These are phyloP conservation scores for Acipenser transmontanus DNA, from an alignment of 2,797 vertebrate species.

Conservation along the genomic window DNA sequence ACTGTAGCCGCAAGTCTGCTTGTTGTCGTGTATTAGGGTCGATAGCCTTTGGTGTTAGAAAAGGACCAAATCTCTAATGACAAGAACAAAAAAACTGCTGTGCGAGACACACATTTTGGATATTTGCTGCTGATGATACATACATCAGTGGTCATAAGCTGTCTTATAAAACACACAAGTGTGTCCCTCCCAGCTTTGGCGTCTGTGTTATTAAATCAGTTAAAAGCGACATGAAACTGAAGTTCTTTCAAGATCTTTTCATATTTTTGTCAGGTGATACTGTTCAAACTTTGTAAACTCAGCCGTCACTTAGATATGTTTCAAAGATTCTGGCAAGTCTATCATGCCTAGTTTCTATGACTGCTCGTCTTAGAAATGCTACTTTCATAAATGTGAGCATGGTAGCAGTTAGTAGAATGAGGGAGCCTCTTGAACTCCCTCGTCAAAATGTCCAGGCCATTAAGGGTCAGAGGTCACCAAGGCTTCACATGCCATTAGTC, in stretches of 20 bases:
- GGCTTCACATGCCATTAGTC: slow-evolving; percentile 79
- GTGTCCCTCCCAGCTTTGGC: neutral
- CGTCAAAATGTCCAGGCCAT: slow-evolving; percentile 49
- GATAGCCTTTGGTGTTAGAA: slow-evolving; percentile 24
- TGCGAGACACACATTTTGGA: slow-evolving; percentile 4
- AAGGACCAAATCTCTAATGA: slow-evolving; percentile 28
- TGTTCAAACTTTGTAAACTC: neutral
- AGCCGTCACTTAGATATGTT: neutral
- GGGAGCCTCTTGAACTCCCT: slow-evolving; percentile 52
- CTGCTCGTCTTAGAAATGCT: slow-evolving; percentile 22
- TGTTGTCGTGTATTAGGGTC: slow-evolving; percentile 8
- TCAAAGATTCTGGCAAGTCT: neutral
- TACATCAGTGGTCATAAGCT: slow-evolving; percentile 44
- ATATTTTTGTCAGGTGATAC: neutral
- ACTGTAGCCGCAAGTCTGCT: slow-evolving; percentile 22
- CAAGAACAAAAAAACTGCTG: slow-evolving; percentile 19
- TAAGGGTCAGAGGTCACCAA: slow-evolving; percentile 70
- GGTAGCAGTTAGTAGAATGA: slow-evolving; percentile 21
- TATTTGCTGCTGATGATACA: slow-evolving; percentile 22
- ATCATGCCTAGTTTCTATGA: slow-evolving; percentile 5
- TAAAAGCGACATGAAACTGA: neutral
- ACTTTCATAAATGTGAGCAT: slow-evolving; percentile 46
- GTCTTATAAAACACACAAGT: slow-evolving; percentile 12
- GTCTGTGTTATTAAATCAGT: neutral
- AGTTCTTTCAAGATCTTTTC: neutral